These are phyloP conservation scores for Procambarus virginalis DNA, from an alignment of 1,140 invertebrate genomes.

Conservation along the genomic window DNA sequence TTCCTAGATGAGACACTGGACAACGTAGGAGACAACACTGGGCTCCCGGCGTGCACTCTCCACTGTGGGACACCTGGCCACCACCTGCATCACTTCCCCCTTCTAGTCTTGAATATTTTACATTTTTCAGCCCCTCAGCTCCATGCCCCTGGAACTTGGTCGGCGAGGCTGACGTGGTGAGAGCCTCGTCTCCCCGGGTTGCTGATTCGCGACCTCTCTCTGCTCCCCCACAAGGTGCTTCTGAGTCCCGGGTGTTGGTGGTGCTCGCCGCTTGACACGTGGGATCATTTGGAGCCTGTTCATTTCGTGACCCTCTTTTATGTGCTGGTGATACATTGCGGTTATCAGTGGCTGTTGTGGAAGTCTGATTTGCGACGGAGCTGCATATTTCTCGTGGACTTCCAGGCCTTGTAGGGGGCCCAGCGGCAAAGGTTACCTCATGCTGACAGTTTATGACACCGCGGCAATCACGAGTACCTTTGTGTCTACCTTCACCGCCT, in stretches of 20 bases:
- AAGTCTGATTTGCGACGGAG: not conserved
- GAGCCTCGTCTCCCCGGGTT: not conserved
- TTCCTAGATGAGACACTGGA: not conserved
- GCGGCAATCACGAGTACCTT: not conserved
- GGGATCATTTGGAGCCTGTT: slow-evolving; percentile 33
- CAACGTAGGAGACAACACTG: not conserved
- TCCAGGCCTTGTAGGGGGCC: not conserved
- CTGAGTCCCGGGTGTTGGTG: not conserved
- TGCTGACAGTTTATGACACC: not conserved
- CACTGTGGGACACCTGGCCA: not conserved
- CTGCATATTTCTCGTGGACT: not conserved
- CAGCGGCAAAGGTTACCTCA: not conserved
- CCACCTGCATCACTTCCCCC: not conserved
- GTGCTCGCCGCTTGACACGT: slow-evolving; percentile 28
- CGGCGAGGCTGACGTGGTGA: not conserved
- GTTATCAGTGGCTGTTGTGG: slow-evolving; percentile 7
- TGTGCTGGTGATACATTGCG: slow-evolving; percentile 28
- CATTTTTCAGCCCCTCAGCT: not conserved
- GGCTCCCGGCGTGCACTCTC: not conserved
- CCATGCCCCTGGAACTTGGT: not conserved
- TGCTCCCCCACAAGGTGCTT: slow-evolving; percentile 5
- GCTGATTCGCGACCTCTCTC: slow-evolving; percentile 56
- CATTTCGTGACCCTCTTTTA: slow-evolving; percentile 20
- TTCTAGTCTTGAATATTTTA: not conserved
- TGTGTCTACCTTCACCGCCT: not conserved